Conservation (phyloP, 2,797 vertebrate species). For the Falco naumanni region DNA sequence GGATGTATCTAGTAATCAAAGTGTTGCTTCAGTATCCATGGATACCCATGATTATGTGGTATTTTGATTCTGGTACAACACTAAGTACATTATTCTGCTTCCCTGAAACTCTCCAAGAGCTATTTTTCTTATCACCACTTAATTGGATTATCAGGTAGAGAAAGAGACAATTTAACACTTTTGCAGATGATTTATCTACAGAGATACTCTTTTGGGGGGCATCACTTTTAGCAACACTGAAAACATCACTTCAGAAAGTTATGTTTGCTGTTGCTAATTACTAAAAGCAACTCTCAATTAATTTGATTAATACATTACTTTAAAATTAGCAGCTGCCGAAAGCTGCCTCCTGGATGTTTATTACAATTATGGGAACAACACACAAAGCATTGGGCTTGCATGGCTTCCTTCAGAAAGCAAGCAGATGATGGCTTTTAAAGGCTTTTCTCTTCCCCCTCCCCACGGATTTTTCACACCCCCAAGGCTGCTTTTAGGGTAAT, state of each 20-base stretch:
- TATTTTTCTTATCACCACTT: conserved; percentile 61
- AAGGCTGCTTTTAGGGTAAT: neutral
- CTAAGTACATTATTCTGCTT: conserved; percentile 53
- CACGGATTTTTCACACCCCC: neutral
- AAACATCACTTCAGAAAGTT: conserved; percentile 2
- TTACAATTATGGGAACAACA: neutral
- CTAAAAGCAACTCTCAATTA: conserved; percentile 38
- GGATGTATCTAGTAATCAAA: neutral
- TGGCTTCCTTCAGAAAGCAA: neutral
- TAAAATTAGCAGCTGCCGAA: conserved; percentile 18
- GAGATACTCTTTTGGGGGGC: conserved; percentile 15
- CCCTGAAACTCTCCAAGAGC: conserved; percentile 49
- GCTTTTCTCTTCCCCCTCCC: neutral
- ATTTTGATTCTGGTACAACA: conserved; percentile 21
- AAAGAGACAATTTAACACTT: conserved; percentile 65
- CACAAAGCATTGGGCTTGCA: neutral
- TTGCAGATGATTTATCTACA: conserved; percentile 47
- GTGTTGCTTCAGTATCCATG: conserved; percentile 24
- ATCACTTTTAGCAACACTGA: neutral
- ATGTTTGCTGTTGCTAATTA: conserved; percentile 26
- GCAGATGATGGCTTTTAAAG: neutral
- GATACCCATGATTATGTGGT: neutral
- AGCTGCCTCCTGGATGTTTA: conserved; percentile 27
- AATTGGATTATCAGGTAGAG: conserved; percentile 76
- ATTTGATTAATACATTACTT: conserved; percentile 33